A percentile compares a stretch with the other conserved stretches of the same genome.
Conservation (phyloP, 2,113 vertebrate genomes). For the Daubentonia madagascariensis region DNA sequence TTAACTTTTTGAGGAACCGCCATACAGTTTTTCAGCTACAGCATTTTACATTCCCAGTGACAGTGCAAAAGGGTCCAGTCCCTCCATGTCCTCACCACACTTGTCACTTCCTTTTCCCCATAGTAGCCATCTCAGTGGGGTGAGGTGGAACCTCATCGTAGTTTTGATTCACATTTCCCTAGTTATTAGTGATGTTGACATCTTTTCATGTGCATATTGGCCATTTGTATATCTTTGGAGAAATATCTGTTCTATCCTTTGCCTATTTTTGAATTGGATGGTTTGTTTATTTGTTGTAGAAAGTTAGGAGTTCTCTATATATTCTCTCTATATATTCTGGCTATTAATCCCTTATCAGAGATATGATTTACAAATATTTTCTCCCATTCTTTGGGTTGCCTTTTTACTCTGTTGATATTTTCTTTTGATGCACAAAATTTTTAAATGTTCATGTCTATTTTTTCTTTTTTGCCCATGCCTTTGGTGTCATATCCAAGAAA, state of each 20-base stretch:
- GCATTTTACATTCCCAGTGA: not conserved
- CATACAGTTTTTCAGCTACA: not conserved
- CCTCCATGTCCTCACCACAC: not conserved
- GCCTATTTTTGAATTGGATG: not conserved
- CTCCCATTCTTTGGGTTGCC: not conserved
- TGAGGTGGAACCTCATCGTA: not conserved
- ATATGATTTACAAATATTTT: not conserved
- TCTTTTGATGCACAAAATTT: not conserved
- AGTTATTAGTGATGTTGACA: not conserved
- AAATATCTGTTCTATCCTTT: not conserved
- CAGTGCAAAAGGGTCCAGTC: not conserved
- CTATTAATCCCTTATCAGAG: not conserved
- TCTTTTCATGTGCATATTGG: not conserved
- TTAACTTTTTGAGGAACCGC: not conserved
- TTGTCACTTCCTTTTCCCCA: not conserved
- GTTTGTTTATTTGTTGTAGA: not conserved
- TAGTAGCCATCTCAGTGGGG: no score
- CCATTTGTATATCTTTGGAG: not conserved
- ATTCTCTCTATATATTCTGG: not conserved
- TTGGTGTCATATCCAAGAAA: not conserved
- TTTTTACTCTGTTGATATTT: not conserved
- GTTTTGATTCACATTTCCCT: not conserved
- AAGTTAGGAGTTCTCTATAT: not conserved
- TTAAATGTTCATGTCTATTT: not conserved
- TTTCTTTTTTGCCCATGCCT: not conserved